A percentile compares a stretch with the other conserved stretches of the same genome.
Conservation (phyloP, 2,888 invertebrate genomes). For the Conistra vaccinii region DNA sequence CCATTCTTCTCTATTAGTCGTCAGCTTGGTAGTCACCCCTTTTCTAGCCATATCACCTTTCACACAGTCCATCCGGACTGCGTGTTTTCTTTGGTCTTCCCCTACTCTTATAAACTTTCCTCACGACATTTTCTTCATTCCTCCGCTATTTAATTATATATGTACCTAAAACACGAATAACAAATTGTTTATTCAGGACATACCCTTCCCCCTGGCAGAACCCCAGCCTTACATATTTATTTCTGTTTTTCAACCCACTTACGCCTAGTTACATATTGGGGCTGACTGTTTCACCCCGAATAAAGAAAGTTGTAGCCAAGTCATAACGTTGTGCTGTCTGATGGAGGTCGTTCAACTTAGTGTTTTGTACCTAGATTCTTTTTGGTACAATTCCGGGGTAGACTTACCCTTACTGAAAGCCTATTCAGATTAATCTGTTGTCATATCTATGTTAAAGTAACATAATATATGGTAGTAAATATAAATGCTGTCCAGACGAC, state of each 20-base stretch:
- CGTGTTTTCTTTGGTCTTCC: too few relatives aligned
- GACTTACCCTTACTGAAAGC: background rate
- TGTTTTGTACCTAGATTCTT: background rate
- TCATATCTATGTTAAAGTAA: background rate
- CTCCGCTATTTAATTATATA: too few relatives aligned
- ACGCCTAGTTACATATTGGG: constrained; percentile 22
- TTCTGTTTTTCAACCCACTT: constrained; percentile 54
- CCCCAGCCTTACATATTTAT: constrained; percentile 7
- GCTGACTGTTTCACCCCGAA: constrained; percentile 15
- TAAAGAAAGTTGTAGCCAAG: constrained; percentile 11
- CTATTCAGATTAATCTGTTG: background rate
- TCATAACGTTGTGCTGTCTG: constrained; percentile 25
- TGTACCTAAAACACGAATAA: background rate
- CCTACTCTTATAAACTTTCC: too few relatives aligned
- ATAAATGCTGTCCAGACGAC: background rate
- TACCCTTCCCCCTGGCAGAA: background rate
- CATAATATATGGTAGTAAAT: background rate
- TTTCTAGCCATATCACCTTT: too few relatives aligned
- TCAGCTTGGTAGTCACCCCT: too few relatives aligned
- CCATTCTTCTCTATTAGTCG: too few relatives aligned
- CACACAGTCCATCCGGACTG: too few relatives aligned
- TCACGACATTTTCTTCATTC: too few relatives aligned
- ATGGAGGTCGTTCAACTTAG: constrained; percentile 35
- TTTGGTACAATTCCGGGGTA: background rate
- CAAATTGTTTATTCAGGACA: constrained; percentile 39